Percentiles rank a stretch among this genome's conserved stretches.
Conservation (phyloP, 2,797 vertebrate species). For the Melanotaenia parkinsoni region DNA sequence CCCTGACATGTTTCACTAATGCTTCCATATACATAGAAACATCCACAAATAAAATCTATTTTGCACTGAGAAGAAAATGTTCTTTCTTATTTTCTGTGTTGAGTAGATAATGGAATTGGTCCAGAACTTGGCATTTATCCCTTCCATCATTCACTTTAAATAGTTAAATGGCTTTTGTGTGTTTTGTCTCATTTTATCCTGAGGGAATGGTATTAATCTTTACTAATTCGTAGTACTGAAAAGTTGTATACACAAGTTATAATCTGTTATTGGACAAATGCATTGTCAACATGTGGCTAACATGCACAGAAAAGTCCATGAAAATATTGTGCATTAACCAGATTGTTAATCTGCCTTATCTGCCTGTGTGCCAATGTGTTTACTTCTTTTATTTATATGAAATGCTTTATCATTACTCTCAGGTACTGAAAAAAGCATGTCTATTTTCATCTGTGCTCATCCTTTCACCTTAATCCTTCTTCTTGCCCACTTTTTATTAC, state of each 20-base stretch:
- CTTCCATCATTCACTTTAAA: slow-evolving; percentile 36
- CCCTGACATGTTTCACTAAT: no score
- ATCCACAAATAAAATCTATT: background rate
- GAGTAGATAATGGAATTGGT: slow-evolving; percentile 47
- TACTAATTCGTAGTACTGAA: background rate
- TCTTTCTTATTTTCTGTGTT: background rate
- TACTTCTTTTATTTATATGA: background rate
- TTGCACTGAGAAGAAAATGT: background rate
- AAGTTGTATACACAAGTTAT: background rate
- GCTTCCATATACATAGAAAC: background rate
- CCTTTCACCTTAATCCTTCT: slow-evolving; percentile 17
- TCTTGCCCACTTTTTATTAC: slow-evolving; percentile 14
- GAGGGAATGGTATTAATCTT: slow-evolving; percentile 25
- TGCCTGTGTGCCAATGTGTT: background rate
- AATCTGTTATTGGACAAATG: background rate
- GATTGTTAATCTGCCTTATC: background rate
- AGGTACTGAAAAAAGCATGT: slow-evolving; percentile 22
- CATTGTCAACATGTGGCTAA: background rate
- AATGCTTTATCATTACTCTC: slow-evolving; percentile 7
- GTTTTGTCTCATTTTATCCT: slow-evolving; percentile 35
- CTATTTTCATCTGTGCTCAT: slow-evolving; percentile 9
- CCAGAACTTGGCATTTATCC: slow-evolving; percentile 42
- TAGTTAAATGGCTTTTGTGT: slow-evolving; percentile 23
- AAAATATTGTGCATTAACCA: background rate
- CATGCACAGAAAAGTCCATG: background rate